These are phyloP conservation scores for Falcunculus frontatus DNA, from an alignment of 2,113 vertebrate genomes.

Conservation along the genomic window DNA sequence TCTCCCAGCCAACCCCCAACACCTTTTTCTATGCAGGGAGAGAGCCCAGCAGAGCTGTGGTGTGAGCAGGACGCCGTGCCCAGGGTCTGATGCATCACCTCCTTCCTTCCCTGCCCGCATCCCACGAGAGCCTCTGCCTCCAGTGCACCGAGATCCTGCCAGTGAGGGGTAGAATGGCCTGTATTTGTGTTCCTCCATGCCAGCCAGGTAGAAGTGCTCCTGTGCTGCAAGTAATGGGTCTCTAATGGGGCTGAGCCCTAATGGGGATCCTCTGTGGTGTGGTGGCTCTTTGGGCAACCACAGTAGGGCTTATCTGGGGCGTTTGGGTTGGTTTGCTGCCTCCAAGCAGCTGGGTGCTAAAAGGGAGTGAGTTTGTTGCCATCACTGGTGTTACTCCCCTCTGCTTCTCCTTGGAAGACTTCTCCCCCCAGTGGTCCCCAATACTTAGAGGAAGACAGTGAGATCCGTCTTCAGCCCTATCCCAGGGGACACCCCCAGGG, in stretches of 20 bases:
- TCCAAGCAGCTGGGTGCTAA: background rate
- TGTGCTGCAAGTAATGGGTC: background rate
- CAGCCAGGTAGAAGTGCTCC: background rate
- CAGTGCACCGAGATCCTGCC: fast-evolving
- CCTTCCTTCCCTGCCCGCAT: background rate
- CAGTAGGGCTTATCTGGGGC: fast-evolving
- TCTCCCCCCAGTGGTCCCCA: background rate
- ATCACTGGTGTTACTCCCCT: background rate
- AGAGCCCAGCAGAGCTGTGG: background rate
- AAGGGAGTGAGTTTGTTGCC: background rate
- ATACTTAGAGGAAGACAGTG: background rate
- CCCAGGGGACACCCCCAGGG: background rate
- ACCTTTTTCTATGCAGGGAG: background rate
- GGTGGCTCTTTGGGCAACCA: background rate
- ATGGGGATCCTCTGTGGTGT: fast-evolving
- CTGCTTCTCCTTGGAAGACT: background rate
- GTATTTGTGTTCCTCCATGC: fast-evolving
- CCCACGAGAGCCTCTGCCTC: fast-evolving
- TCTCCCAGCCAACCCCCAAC: background rate
- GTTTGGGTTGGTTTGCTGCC: background rate
- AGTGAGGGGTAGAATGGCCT: background rate
- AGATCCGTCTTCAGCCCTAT: background rate
- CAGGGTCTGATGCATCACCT: background rate
- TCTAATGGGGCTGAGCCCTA: background rate
- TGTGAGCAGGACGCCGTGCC: background rate